A percentile compares a stretch with the other conserved stretches of the same genome.
phyloP scores from a whole-genome alignment of 2,888 invertebrate species.

The Aphidius colemani region DNA sequence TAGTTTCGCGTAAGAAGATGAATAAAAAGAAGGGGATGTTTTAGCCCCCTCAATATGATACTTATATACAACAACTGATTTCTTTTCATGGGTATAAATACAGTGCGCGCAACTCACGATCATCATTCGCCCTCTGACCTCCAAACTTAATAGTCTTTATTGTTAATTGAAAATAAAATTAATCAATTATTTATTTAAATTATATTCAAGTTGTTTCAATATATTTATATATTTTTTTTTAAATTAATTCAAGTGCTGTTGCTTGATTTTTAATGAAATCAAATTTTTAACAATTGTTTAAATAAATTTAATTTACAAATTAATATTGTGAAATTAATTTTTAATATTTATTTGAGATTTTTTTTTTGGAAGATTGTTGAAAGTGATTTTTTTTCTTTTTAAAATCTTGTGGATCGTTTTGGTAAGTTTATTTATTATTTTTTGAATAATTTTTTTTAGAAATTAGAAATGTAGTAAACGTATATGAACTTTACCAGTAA shows the following conservation, averaged over 20 bases:
- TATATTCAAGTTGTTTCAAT: not conserved
- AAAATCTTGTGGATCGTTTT: too few species aligned
- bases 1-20: constrained; percentile 9
- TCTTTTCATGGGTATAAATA: constrained; percentile 49
- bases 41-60: constrained; percentile 16
- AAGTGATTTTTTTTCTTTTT: too few species aligned
- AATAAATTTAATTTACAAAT: not conserved
- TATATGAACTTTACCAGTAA: too few species aligned
- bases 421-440: too few species aligned
- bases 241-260: not conserved
- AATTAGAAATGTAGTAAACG: too few species aligned
- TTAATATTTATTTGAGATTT: too few species aligned
- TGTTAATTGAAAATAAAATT: not conserved
- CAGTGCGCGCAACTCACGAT: constrained; percentile 53
- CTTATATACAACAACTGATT: constrained; percentile 13
- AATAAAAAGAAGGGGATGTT: constrained; percentile 28
- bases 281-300: too few species aligned
- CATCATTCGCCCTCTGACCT: constrained; percentile 56
- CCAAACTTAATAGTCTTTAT: constrained; percentile 44
- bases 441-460: too few species aligned
- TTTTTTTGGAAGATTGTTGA: too few species aligned
- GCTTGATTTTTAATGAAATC: too few species aligned
- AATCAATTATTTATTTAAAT: not conserved
- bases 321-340: not conserved
- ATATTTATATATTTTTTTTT: not conserved